These are phyloP conservation scores for Cyanistes caeruleus DNA, from an alignment of 2,113 vertebrate species.

Conservation along the genomic window DNA sequence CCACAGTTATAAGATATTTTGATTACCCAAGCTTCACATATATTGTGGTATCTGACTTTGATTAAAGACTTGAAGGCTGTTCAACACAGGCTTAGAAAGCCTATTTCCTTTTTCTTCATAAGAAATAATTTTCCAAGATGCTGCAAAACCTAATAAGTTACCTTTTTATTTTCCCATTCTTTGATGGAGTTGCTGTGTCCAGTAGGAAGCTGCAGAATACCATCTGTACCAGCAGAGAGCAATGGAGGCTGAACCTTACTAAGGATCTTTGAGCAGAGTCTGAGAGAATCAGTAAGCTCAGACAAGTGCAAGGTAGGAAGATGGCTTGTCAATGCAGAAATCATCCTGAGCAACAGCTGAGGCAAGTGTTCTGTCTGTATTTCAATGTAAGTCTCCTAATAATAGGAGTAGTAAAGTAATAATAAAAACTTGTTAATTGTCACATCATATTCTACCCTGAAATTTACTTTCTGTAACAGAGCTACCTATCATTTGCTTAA, in stretches of 20 bases:
- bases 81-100: not conserved
- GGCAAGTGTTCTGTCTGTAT: slow-evolving; percentile 98
- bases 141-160: slow-evolving; percentile 42
- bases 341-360: slow-evolving; percentile 93
- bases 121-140: not conserved
- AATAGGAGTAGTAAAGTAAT: not conserved
- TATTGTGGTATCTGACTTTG: not conserved
- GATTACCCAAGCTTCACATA: not conserved
- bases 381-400: slow-evolving; percentile 97
- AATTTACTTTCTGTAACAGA: not conserved
- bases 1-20: not conserved
- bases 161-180: slow-evolving; percentile 88
- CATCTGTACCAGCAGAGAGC: slow-evolving; percentile 81
- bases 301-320: slow-evolving; percentile 86
- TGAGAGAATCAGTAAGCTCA: slow-evolving; percentile 92
- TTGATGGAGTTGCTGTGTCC: slow-evolving; percentile 73
- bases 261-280: slow-evolving; percentile 97
- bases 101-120: not conserved
- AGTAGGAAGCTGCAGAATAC: slow-evolving; percentile 74
- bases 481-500: not conserved
- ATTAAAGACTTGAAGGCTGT: not conserved
- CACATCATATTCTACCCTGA: not conserved
- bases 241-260: slow-evolving; percentile 97
- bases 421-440: not conserved
- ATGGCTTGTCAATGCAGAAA: slow-evolving; percentile 90